Evolutionary conservation across 2,888 invertebrate species (phyloP).

Genomic region (Acleris emargana): DNA sequence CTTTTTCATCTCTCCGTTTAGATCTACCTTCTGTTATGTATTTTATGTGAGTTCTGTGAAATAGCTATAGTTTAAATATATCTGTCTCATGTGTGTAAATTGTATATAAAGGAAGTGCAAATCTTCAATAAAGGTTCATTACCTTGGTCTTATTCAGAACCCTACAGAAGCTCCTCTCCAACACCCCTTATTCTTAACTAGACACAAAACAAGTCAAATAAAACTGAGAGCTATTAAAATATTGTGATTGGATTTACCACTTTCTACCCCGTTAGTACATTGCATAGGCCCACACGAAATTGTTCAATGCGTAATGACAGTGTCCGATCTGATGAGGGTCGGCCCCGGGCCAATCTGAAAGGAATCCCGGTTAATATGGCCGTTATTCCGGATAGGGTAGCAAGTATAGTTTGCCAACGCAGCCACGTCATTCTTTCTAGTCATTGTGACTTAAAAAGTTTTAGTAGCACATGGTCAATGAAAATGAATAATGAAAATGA

Average conservation of each 20-base stretch:
- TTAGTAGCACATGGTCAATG: too few species aligned
- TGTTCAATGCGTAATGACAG: slow-evolving; percentile 74
- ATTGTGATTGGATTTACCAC: slow-evolving; percentile 15
- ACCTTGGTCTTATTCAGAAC: too few species aligned
- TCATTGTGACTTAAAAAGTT: slow-evolving; percentile 9
- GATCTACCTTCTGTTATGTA: too few species aligned
- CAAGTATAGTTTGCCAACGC: slow-evolving; percentile 1
- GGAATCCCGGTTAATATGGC: slow-evolving; percentile 73
- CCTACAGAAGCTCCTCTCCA: too few species aligned
- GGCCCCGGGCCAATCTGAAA: slow-evolving; percentile 64
- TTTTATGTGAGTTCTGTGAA: too few species aligned
- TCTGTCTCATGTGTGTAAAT: too few species aligned
- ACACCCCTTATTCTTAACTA: too few species aligned
- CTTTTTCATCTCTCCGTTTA: too few species aligned
- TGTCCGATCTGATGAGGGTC: slow-evolving; percentile 75
- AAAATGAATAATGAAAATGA: too few species aligned
- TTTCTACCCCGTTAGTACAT: slow-evolving; percentile 46
- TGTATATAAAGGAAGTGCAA: too few species aligned
- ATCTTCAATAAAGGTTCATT: too few species aligned
- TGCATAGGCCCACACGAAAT: slow-evolving; percentile 60
- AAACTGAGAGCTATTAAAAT: slow-evolving; percentile 3
- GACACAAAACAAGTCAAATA: background rate
- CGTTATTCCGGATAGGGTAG: slow-evolving; percentile 58
- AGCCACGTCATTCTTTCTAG: slow-evolving; percentile 14
- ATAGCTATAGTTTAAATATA: too few species aligned